A percentile compares a stretch with the other conserved stretches of the same genome.
These are phyloP conservation scores for Callorhinus ursinus DNA, from an alignment of 2,113 vertebrate species.

Conservation along the genomic window DNA sequence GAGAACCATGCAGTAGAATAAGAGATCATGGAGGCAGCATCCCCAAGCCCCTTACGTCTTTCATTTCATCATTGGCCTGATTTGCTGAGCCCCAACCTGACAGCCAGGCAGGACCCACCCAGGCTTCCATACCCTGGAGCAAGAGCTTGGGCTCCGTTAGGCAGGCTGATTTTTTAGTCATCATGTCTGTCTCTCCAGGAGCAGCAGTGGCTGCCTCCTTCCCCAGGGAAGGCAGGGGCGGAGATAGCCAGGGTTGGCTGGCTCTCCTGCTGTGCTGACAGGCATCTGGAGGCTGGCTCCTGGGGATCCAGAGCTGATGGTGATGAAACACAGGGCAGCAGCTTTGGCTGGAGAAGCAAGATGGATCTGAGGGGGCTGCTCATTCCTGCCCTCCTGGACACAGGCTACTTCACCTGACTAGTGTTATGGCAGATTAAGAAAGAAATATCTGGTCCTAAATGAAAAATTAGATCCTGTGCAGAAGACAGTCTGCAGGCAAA, in stretches of 20 bases:
- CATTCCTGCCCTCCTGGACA: background rate
- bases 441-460: background rate
- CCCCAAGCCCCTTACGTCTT: background rate
- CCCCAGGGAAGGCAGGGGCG: background rate
- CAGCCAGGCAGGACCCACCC: rapidly evolving
- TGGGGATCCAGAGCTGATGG: background rate
- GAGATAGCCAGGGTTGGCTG: background rate
- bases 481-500: background rate
- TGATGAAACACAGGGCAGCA: background rate
- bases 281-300: background rate
- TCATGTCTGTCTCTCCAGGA: background rate
- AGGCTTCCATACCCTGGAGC: background rate
- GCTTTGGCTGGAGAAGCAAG: background rate
- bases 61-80: background rate
- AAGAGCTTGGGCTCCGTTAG: background rate
- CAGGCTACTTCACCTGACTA: too few species aligned
- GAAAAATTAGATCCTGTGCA: background rate
- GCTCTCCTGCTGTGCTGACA: background rate
- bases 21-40: background rate
- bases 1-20: background rate
- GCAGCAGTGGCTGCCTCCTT: background rate
- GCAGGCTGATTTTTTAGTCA: background rate
- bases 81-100: background rate
- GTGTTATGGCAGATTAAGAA: background rate
- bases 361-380: background rate